Conservation (phyloP, 2,113 vertebrate species). For the Pomatostomus ruficeps region DNA sequence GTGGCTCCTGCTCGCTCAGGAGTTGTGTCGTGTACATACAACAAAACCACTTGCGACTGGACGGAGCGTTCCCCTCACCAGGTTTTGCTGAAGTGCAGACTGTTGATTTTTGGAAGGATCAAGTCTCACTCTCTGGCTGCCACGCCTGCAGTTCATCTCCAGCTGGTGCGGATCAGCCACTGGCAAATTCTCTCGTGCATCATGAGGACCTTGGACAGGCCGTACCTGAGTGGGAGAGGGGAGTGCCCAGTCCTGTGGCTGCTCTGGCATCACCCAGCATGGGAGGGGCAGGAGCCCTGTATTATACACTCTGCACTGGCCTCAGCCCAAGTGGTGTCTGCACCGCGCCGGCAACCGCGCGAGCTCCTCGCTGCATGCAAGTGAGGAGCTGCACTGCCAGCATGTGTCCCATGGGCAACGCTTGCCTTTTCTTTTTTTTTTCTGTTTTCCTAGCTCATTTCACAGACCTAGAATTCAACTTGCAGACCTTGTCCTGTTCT, state of each 20-base stretch:
- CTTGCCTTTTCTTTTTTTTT: background rate
- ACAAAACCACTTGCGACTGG: background rate
- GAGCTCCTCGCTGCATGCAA: conserved; percentile 19
- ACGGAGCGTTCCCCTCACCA: background rate
- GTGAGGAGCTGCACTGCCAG: conserved; percentile 21
- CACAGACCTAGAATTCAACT: background rate
- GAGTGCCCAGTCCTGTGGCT: rapidly evolving
- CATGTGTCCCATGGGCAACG: conserved; percentile 15
- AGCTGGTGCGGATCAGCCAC: background rate
- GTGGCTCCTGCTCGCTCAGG: background rate
- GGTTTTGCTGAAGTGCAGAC: rapidly evolving
- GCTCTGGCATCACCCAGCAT: rapidly evolving
- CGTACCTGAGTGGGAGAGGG: background rate
- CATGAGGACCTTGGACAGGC: background rate
- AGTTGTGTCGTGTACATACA: background rate
- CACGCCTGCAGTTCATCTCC: rapidly evolving
- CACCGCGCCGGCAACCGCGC: rapidly evolving
- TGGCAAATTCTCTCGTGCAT: rapidly evolving
- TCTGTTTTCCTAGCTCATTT: background rate
- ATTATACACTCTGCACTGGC: background rate
- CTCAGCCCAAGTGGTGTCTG: background rate
- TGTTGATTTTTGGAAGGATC: background rate
- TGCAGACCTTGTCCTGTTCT: background rate
- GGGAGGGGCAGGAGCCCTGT: background rate
- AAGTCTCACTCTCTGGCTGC: background rate